phyloP scores from a whole-genome alignment of 1,140 invertebrate genomes.

The Calosoma granatense region DNA sequence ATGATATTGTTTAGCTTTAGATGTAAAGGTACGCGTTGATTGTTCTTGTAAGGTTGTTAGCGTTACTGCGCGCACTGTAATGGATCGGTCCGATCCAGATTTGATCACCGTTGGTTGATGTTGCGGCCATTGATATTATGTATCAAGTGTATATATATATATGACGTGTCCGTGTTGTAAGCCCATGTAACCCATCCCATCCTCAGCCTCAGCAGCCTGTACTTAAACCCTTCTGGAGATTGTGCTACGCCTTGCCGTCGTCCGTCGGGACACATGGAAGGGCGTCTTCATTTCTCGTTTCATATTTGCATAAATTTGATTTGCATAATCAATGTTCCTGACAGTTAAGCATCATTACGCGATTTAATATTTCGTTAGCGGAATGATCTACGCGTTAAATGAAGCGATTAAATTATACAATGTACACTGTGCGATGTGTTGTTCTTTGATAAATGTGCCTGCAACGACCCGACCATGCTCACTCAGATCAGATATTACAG shows the following conservation, averaged over 20 bases:
- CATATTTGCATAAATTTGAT: conserved; percentile 19
- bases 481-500: too few species aligned
- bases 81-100: too few species aligned
- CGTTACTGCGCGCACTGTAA: too few species aligned
- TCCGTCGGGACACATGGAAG: background rate
- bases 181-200: too few species aligned
- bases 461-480: background rate
- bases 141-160: background rate
- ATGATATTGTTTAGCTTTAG: too few species aligned
- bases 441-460: background rate
- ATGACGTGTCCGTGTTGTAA: background rate
- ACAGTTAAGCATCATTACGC: conserved; percentile 20
- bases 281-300: background rate
- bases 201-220: too few species aligned
- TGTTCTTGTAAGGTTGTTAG: too few species aligned
- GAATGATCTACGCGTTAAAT: background rate
- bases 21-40: too few species aligned
- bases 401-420: conserved; percentile 3
- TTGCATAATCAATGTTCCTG: conserved; percentile 20
- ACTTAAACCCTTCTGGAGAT: background rate
- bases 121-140: background rate
- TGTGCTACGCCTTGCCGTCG: background rate
- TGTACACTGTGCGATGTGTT: background rate
- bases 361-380: conserved; percentile 19
- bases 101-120: background rate